phyloP scores from a whole-genome alignment of 2,888 invertebrate species.

The Tetranychus piercei region DNA sequence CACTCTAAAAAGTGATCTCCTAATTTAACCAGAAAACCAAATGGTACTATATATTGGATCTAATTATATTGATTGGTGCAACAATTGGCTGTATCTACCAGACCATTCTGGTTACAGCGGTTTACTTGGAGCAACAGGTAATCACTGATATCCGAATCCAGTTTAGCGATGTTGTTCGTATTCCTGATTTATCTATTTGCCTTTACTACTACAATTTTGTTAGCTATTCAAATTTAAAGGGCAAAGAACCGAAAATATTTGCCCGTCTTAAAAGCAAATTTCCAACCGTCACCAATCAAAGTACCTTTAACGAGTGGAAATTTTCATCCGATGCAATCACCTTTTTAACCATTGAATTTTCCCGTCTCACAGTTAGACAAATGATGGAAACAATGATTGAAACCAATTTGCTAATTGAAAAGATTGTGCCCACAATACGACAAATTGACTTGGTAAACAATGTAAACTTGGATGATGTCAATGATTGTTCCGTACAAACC shows the following conservation, averaged over 20 bases:
- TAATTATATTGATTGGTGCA: neutral
- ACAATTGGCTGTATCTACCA: neutral
- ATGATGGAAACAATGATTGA: neutral
- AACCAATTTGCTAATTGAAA: neutral
- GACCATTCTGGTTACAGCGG: neutral
- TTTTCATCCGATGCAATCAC: constrained; percentile 1
- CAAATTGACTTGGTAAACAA: neutral
- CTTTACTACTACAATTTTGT: constrained; percentile 6
- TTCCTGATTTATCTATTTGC: constrained; percentile 8
- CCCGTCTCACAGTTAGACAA: neutral
- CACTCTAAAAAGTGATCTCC: no score
- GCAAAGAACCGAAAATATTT: neutral
- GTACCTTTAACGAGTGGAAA: constrained; percentile 3
- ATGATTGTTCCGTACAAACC: neutral
- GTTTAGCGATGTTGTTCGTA: no score
- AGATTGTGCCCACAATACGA: neutral
- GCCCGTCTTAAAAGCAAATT: neutral
- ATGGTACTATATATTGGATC: neutral
- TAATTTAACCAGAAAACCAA: no score
- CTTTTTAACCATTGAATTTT: neutral
- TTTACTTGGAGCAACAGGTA: neutral
- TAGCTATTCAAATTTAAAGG: neutral
- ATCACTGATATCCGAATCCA: constrained; percentile 6
- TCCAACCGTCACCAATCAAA: constrained; percentile 1
- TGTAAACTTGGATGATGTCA: neutral